phyloP scores from a whole-genome alignment of 2,888 invertebrate species.

The Pollenia amentaria region DNA sequence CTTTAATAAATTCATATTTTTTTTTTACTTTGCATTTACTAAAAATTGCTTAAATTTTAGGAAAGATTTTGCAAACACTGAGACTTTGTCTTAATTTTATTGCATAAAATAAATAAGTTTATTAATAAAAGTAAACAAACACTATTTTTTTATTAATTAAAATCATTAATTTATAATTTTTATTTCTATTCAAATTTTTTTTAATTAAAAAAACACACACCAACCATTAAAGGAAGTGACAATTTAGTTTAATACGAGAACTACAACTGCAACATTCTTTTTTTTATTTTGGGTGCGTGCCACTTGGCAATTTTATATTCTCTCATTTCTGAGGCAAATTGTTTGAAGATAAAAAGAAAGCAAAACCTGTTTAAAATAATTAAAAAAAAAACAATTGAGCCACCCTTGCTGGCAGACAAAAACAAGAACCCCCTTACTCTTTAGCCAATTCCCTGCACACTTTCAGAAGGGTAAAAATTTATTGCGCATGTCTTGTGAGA shows the following conservation, averaged over 20 bases:
- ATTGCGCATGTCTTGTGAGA: slow-evolving; percentile 54
- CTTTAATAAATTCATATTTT: slow-evolving; percentile 14
- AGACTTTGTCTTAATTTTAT: background rate
- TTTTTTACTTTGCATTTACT: background rate
- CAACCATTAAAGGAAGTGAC: slow-evolving; percentile 64
- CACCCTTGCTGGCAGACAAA: slow-evolving; percentile 48
- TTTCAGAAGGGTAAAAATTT: slow-evolving; percentile 23
- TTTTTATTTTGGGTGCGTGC: slow-evolving; percentile 67
- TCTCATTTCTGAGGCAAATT: slow-evolving; percentile 9
- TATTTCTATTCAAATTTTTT: background rate
- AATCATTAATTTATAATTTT: slow-evolving; percentile 4
- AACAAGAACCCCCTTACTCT: background rate
- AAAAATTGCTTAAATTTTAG: background rate
- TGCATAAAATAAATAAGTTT: background rate
- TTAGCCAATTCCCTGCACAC: background rate
- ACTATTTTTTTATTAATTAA: slow-evolving; percentile 1
- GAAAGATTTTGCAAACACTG: background rate
- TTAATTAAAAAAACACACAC: slow-evolving; percentile 49
- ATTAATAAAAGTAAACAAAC: background rate
- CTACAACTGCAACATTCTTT: slow-evolving; percentile 66
- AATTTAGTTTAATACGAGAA: slow-evolving; percentile 62
- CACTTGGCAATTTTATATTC: slow-evolving; percentile 56
- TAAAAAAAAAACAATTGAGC: slow-evolving; percentile 10
- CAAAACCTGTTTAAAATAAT: slow-evolving; percentile 32
- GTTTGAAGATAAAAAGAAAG: background rate